Base-by-base conservation (phyloP, 2,797 vertebrate genomes). In the Atherinosoma microstoma region DNA sequence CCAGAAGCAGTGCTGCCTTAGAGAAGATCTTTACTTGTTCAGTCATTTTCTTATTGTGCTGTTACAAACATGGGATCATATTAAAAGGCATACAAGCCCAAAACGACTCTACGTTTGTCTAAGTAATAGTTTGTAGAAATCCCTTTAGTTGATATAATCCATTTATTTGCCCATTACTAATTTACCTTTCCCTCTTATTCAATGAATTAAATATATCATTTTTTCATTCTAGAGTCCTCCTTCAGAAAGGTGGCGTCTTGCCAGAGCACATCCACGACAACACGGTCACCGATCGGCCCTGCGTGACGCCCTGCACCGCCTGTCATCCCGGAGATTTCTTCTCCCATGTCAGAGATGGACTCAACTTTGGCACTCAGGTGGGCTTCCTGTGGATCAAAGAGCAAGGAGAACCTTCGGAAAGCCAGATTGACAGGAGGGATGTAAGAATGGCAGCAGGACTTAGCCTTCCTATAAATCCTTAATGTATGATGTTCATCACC, bases 301-400 rank as follows among this genome's bases (percentile, higher is more conserved):
- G 92, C 7, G 79, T 97, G 73, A 95, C 94, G 8, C 94, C 94
- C 29, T 99, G 98, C 88, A 98, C 97, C 1, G 94, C 95, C 22
- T 99, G 97, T 64, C 92, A 94, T 70, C 94, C 97, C 1, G 92
- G 97, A 2, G 89, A 89, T 79, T 98, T 97, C 91, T 99, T 96
- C 80, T 99, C 98, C 40, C 95, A 97, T 64, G 91, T 95, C 29
- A 95, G 97, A 54, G 97, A 99, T 64, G 97, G 97, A 6, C 38
- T 56, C 58, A 93, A 97, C 90, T 99, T 99, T 24, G 98, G 98
- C 47, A 98, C 96, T 13, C 97, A 99, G 76, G 93, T 97, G 57
- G 96, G 97, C 38, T 98, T 97, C 89, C 93, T 98, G 91, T 97
- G 96, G 89, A 94, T 99, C 84, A 95, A 78, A 38, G 85, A 86